These are phyloP conservation scores for Drosophila gaucha DNA, from an alignment of 2,888 invertebrate genomes.

Conservation along the genomic window DNA sequence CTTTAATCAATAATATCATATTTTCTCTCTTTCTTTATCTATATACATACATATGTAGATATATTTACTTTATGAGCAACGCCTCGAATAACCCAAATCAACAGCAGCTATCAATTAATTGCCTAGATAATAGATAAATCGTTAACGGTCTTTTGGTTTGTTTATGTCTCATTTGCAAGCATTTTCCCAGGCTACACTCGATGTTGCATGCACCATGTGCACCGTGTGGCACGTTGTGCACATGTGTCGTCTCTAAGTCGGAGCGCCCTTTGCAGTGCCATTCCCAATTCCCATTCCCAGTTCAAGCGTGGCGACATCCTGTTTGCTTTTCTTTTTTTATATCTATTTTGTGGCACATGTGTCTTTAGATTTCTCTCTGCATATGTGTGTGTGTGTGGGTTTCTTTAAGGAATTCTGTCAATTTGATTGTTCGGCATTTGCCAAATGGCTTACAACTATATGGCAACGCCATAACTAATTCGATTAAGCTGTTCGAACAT, in stretches of 20 bases:
- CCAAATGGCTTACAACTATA: slow-evolving; percentile 65
- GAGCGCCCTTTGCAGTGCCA: slow-evolving; percentile 35
- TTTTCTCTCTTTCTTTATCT: neutral
- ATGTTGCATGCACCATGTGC: slow-evolving; percentile 27
- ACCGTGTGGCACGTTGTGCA: slow-evolving; percentile 61
- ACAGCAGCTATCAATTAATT: slow-evolving; percentile 10
- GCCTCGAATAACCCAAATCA: slow-evolving; percentile 7
- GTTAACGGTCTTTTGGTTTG: slow-evolving; percentile 22
- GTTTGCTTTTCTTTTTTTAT: slow-evolving; percentile 63
- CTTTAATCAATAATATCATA: too few relatives aligned
- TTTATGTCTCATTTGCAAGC: slow-evolving; percentile 36
- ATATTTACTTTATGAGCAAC: slow-evolving; percentile 6
- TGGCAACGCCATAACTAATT: slow-evolving; percentile 22
- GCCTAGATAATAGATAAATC: slow-evolving; percentile 23
- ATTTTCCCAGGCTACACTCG: slow-evolving; percentile 51
- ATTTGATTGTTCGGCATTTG: slow-evolving; percentile 47
- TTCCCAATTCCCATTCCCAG: slow-evolving; percentile 23
- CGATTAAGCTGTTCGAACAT: slow-evolving; percentile 29
- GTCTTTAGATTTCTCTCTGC: slow-evolving; percentile 16
- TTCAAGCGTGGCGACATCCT: slow-evolving; percentile 74
- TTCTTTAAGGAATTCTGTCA: slow-evolving; percentile 16
- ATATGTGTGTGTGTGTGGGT: slow-evolving; percentile 2
- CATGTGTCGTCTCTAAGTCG: slow-evolving; percentile 53
- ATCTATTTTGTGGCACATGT: slow-evolving; percentile 55
- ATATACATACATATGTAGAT: neutral